phyloP scores from a whole-genome alignment of 2,797 vertebrate species.

The Cheirogaleus major region DNA sequence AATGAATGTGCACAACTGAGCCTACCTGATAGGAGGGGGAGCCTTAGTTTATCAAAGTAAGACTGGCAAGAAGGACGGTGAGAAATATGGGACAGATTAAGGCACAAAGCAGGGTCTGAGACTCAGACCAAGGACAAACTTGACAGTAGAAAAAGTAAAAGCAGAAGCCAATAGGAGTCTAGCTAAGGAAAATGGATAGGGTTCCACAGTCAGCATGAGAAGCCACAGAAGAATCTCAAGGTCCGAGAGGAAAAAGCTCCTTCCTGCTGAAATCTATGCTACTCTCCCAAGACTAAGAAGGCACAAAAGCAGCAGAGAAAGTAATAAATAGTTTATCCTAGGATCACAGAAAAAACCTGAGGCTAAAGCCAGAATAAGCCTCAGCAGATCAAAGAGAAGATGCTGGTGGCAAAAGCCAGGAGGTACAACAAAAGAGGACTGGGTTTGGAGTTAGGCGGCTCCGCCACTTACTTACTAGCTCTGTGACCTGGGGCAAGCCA shows the following conservation, averaged over 20 bases:
- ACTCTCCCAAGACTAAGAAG: conserved; percentile 39
- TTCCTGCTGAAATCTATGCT: neutral
- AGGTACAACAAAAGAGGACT: neutral
- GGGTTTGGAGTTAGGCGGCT: neutral
- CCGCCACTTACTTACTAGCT: neutral
- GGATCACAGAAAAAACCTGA: conserved; percentile 11
- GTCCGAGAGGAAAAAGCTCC: neutral
- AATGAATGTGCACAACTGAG: neutral
- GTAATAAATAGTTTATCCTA: conserved; percentile 62
- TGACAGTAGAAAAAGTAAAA: conserved; percentile 1
- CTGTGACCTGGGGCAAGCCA: neutral
- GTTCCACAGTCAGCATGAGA: neutral
- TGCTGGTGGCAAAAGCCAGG: neutral
- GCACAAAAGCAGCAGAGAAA: conserved; percentile 42
- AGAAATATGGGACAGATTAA: neutral
- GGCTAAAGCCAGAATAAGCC: conserved; percentile 39
- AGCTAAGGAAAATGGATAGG: neutral
- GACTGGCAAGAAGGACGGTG: neutral
- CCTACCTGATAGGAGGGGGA: neutral
- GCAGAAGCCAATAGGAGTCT: neutral
- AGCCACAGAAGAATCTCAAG: conserved; percentile 10
- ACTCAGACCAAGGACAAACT: conserved; percentile 31
- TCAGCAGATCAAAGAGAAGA: conserved; percentile 1
- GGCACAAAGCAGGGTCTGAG: neutral
- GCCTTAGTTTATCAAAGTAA: neutral